Base-by-base conservation (phyloP, 2,888 invertebrate genomes). In the Agriotes lineatus region DNA sequence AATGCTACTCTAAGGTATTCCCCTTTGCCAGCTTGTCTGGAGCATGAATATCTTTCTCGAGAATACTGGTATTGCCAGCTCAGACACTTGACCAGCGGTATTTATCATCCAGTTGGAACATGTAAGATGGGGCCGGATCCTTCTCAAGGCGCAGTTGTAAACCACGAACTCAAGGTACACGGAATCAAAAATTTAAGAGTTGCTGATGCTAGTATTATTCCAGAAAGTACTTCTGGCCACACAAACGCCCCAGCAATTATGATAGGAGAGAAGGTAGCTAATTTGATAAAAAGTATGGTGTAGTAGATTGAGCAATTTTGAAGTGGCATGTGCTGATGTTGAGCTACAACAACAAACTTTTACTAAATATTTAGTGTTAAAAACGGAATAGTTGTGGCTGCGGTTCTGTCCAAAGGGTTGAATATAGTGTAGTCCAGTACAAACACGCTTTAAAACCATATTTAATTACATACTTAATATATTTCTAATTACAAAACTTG, bases 131-230 rank as follows among this genome's bases (percentile, higher is more conserved):
- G 88, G 0, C 85, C 85, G 0, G 57, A 75, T 6, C 76, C 74
- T 4, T 85, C 86, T 72, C 80, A 84, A 0, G 76, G 78, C 10
- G 48, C 48, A 3, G 89, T 89, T 0, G 89, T 90, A 0, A 86
- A 89, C 74, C 83, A 85, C 0, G 78, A 86, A 48, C 78, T 88
- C 0, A 81, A 81, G 57, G 87, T 88, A 0, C 80, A 87, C 71
- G 87, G 87, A 0, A 76, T 88, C 18, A 74, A 81, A 2, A 78
- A 82, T 4, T n/a, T n/a, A n/a, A n/a, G n/a, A n/a, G n/a, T n/a
- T n/a, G n/a, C n/a, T n/a, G n/a, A n/a, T n/a, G n/a, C 85, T 2
- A 87, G 88, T 35, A 80, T 88, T 9, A 86, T 88, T 80, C 88
- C 88, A 0, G 76, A 78, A 10, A 84, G 87, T 48, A 82, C 85